Percentiles rank a stretch among this genome's conserved stretches.
Conservation (phyloP, 2,797 vertebrate genomes). For the Cryptoprocta ferox region DNA sequence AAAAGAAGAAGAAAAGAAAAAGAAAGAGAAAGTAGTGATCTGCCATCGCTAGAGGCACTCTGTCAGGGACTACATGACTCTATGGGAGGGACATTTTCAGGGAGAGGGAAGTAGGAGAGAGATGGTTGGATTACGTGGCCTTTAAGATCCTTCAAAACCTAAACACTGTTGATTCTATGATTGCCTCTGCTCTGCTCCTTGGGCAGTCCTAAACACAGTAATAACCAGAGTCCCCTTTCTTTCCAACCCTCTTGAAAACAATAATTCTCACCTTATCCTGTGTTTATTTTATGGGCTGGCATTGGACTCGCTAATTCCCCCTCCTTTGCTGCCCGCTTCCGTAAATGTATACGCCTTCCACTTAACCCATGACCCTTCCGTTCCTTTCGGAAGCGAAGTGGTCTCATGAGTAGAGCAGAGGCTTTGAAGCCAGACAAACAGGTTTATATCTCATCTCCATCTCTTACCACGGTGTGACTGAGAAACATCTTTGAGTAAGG, state of each 20-base stretch:
- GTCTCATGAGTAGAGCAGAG: not conserved
- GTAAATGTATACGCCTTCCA: not conserved
- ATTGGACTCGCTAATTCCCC: slow-evolving; percentile 41
- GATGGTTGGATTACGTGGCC: slow-evolving; percentile 2
- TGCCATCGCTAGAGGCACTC: not conserved
- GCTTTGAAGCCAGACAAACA: slow-evolving; percentile 40
- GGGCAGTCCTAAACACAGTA: not conserved
- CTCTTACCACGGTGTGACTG: slow-evolving; percentile 1
- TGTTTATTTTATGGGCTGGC: slow-evolving; percentile 12
- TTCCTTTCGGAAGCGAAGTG: slow-evolving; percentile 49
- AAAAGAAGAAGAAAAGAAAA: no score
- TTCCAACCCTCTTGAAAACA: slow-evolving; percentile 39
- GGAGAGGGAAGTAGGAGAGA: not conserved
- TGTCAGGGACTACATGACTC: not conserved
- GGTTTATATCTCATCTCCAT: slow-evolving; percentile 19
- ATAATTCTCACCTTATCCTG: not conserved
- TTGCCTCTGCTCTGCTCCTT: slow-evolving; percentile 16
- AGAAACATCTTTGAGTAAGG: slow-evolving; percentile 18
- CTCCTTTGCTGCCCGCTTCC: slow-evolving; percentile 9
- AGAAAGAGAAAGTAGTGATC: not conserved
- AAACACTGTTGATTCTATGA: not conserved
- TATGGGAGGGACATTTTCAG: slow-evolving; percentile 11
- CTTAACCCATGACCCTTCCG: not conserved
- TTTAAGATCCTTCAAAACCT: slow-evolving; percentile 48
- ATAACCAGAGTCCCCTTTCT: slow-evolving; percentile 20